phyloP scores from a whole-genome alignment of 2,888 invertebrate species.

The Linnaemya vulpina region DNA sequence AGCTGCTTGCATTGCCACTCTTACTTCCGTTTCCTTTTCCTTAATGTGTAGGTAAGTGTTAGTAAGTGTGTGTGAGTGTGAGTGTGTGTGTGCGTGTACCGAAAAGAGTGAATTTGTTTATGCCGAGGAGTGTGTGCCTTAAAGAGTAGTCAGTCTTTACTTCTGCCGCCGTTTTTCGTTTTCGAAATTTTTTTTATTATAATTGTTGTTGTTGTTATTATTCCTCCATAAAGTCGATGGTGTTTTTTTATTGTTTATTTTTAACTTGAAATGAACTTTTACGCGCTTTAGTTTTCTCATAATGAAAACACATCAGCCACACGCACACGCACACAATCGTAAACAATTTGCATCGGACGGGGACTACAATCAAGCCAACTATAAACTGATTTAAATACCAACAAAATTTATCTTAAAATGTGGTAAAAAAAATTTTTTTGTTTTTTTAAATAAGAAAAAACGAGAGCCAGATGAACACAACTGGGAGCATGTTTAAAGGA shows the following conservation, averaged over 20 bases:
- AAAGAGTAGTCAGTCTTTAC: slow-evolving; percentile 19
- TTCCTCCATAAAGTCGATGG: neutral
- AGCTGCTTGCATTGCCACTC: slow-evolving; percentile 56
- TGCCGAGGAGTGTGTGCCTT: neutral
- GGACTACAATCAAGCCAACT: neutral
- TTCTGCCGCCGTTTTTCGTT: slow-evolving; percentile 15
- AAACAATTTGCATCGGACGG: slow-evolving; percentile 48
- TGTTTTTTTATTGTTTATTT: slow-evolving; percentile 52
- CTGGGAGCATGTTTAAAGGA: slow-evolving; percentile 2
- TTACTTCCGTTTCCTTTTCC: slow-evolving; percentile 57
- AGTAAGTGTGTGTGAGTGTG: neutral
- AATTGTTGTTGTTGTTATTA: slow-evolving; percentile 13
- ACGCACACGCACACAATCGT: neutral
- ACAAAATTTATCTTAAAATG: neutral
- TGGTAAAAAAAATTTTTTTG: neutral
- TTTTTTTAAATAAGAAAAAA: neutral
- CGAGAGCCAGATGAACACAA: neutral
- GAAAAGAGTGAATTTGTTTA: neutral
- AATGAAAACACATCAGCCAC: slow-evolving; percentile 48
- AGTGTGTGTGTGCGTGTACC: slow-evolving; percentile 21
- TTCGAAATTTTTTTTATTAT: neutral
- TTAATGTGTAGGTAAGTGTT: slow-evolving; percentile 5
- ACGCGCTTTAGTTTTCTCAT: slow-evolving; percentile 55
- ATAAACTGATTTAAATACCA: neutral
- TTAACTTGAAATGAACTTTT: slow-evolving; percentile 58